phyloP scores from a whole-genome alignment of 92 coral and sea anemone genomes.

The Zoanthus gigantus region DNA sequence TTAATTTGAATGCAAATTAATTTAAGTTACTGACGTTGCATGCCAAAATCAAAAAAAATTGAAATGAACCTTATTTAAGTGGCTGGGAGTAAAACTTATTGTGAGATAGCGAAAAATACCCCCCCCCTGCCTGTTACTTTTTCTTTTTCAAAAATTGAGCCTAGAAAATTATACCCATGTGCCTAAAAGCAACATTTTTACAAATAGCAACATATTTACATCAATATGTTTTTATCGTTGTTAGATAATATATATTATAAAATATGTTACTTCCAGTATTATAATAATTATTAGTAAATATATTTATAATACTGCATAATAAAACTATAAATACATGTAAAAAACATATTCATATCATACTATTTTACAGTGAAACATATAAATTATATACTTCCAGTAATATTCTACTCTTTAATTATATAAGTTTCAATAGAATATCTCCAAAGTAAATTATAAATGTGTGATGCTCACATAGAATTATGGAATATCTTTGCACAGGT shows the following conservation, averaged over 20 bases:
- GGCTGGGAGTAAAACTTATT: constrained; percentile 28
- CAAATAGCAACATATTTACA: constrained; percentile 28
- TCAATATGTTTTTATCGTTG: constrained; percentile 26
- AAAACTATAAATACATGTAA: constrained; percentile 3
- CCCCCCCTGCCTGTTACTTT: constrained; percentile 32
- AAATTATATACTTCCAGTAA: constrained; percentile 2
- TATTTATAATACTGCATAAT: constrained; percentile 18
- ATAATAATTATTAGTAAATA: constrained; percentile 22
- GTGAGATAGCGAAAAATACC: constrained; percentile 20
- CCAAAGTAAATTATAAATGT: constrained; percentile 2
- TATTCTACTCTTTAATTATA: neutral
- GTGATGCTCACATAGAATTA: constrained; percentile 14
- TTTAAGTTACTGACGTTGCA: constrained; percentile 9
- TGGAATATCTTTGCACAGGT: constrained; percentile 12
- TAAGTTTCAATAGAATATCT: neutral
- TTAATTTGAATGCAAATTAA: constrained; percentile 7
- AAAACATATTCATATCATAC: neutral
- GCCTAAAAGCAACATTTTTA: too few species aligned
- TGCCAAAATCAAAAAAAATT: constrained; percentile 5
- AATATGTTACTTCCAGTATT: constrained; percentile 27
- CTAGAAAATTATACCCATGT: constrained; percentile 31
- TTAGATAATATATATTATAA: constrained; percentile 20
- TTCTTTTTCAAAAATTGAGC: constrained; percentile 28
- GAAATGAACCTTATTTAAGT: constrained; percentile 13
- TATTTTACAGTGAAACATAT: neutral